Base-by-base conservation (phyloP, 2,888 invertebrate species). In the Phania funesta region DNA sequence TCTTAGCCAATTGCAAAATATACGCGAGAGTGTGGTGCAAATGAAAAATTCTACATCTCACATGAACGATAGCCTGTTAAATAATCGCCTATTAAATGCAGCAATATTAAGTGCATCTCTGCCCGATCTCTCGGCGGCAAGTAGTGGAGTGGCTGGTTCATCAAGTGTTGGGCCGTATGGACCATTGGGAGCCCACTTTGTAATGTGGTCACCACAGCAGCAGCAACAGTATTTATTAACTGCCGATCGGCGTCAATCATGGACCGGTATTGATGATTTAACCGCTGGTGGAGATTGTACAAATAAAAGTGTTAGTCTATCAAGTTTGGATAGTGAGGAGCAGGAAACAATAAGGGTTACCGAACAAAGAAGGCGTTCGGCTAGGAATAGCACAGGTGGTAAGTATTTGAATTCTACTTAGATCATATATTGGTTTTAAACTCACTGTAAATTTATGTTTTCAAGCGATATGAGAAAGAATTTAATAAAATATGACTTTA, bases 251-350 rank as follows among this genome's bases (percentile, higher is more conserved):
- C 92, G 97, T 85, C 94, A 96, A 89, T 96, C 96, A 84, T 97
- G 97, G 97, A 96, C 96, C 5, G 96, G 96, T n/a, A 92, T 96
- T 76, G 96, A 96, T 89, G 95, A 95, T 87, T 91, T 93, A 64
- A 92, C 92, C 9, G 92, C 92, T 62, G 91, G 92, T 76, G 92
- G 92, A 77, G 92, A 92, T 81, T 92, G 92, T 85, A 92, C 93
- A 84, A 90, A 90, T 78, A 93, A 93, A 86, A 91, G 92, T 89
- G 93, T 95, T 87, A 95, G 95, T 87, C 91, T 95, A 84, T 95
- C 95, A 89, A 95, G 95, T 88, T 94, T 97, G 93, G 97, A 97
- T 90, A 97, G 97, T 29, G 97, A 97, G 89, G 95, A 95, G 83
- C 97, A 97, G 87, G 94, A 94, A 87, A 93, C 92, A 76, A 89